Evolutionary conservation across 2,113 vertebrate genomes (phyloP), one percentile per base, ranked within the genome.

Genomic region (Albula glossodonta): DNA sequence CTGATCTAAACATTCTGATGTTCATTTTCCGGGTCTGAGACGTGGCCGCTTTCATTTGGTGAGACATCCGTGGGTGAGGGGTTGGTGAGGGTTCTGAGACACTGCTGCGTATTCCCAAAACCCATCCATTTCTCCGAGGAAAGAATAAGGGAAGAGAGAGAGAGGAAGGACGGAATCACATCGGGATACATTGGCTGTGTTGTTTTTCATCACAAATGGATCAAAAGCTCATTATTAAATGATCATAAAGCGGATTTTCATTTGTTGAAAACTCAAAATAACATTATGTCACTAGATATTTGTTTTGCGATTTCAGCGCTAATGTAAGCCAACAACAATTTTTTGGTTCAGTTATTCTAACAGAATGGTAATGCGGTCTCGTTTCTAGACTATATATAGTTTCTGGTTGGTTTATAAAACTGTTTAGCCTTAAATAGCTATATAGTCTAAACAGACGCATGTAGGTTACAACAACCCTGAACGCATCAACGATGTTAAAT

Each of bases 21-120:
- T 83, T 93, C 90, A 89, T 89, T 93, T 93, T 87, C 85, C 83
- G 84, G 84, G 88, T 90, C 89, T 89, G 92, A 87, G 86, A 91
- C 77, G 82, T 88, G 87, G 90, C 88, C 86, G 84, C 83, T 60
- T 85, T 90, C 79, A 86, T 90, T n/a, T 5, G 84, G 87, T 85
- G 80, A 89, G 90, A 90, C 86, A 89, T 84, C 81, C 15, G 2
- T 57, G 81, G 19, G 84, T 63, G 50, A 78, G 12, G 50, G 48
- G 13, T 52, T 60, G 11, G 9, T 13, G 9, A 60, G 12, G 57
- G 17, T 66, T 66, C 70, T 31, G 11, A 31, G 25, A 74, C 25
- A 31, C 7, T n/a, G 22, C 70, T 19, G 63, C 31, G 70, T 31
- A 74, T 74, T 74, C 70, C 70, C 70, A 74, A 13, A 74, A 25